Base-by-base conservation (phyloP, 2,113 vertebrate genomes). In the Pedetes capensis region DNA sequence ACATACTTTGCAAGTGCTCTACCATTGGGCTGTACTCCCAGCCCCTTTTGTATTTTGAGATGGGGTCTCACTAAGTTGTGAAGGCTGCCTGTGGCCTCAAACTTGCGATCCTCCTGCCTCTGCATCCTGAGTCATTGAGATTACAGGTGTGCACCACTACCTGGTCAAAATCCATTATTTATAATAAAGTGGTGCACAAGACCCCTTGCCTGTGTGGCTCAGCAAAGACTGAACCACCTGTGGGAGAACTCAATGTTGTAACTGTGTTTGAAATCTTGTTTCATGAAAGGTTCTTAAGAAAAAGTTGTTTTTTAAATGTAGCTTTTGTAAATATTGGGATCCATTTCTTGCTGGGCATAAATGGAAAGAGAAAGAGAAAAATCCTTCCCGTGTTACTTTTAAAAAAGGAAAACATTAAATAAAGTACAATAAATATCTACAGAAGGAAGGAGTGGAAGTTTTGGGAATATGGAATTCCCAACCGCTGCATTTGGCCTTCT, bases 321-420 rank as follows among this genome's bases (percentile, higher is more conserved):
- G 61, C 61, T 89, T 80, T 69, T 32, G 37, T 94, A 82, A 89
- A 87, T 51, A 89, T 27, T 78, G 57, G 63, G 57, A 74, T 83
- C 51, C 91, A 13, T 53, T 93, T 91, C 82, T 95, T 10, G 4
- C 42, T 69, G 61, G 51, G 37, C 18, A 82, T 34, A 93, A 87
- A 20, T 32, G 16, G 16, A 25, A 68, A 9, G 55, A 11, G 22
- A 49, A 66, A 66, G 72, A 89, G 49, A 87, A 49, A 80, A 83
- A 63, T 14, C 53, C 64, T 75, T 86, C 55, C 44, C 49, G 27
- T 78, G 23, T 72, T 34, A 53, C 8, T 75, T 68, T 9, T 12
- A 61, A 53, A 32, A 92, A 34, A 61, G 16, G 53, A 59, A 53
- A 44, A 42, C 17, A 69, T 14, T 59, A 51, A 61, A 51, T 59